Evolutionary conservation across 1,140 invertebrate genomes (phyloP), one percentile per base, ranked within the genome.

Genomic region (Maconellicoccus hirsutus): DNA sequence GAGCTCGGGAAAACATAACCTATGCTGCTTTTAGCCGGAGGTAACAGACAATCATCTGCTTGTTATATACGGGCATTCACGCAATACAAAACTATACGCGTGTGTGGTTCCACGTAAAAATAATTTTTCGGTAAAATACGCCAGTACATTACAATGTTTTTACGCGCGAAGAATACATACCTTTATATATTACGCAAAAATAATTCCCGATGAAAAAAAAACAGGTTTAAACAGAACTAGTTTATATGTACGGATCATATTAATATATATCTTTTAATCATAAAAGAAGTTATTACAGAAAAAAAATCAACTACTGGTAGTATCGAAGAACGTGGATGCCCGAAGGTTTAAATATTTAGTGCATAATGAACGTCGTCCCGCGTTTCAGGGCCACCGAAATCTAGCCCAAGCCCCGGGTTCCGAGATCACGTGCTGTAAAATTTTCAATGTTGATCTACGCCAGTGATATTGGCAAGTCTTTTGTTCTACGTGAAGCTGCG

Each of bases 191-290:
- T 52, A 19, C 42, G 42, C 42, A 52, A 52, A 52, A 52, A 52
- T 52, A 19, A 8, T 8, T 19, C n/a, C 16, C 42, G 42, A 16
- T 52, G 10, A 19, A 52, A 52, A 19, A 52, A 52, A 52, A 52
- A 52, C 42, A 16, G 12, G 29, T 33, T 33, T 52, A 19, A 16
- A 52, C 42, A 52, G n/a, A 52, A 52, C 42, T 52, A 52, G 42
- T 52, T 52, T 52, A 52, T 52, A 52, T 19, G 42, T 19, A 19
- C 42, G n/a, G 42, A 52, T 52, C 42, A 16, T 52, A 52, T 52
- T 52, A 52, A 52, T 52, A 52, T 52, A 52, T 52, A 52, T 52
- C 42, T 52, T 52, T 52, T 52, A 52, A 52, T 52, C 42, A 52
- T 52, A 52, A 52, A 52, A 52, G 42, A 52, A 52, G 42, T 52